phyloP scores from a whole-genome alignment of 92 coral and sea anemone species.

The Zoanthus gigantus region DNA sequence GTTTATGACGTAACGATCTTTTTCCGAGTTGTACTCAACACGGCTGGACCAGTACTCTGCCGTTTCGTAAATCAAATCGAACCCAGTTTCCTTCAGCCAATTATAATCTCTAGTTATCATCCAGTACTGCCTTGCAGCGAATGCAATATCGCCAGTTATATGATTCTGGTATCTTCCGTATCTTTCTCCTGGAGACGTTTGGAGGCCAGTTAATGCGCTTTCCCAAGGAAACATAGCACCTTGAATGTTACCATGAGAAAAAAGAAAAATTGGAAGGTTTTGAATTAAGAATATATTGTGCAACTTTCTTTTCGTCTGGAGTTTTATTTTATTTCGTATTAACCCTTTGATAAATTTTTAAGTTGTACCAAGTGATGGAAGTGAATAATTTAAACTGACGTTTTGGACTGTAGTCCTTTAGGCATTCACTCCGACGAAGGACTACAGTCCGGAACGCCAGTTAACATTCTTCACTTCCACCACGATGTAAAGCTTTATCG shows the following conservation, averaged over 20 bases:
- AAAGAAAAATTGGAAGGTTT: neutral
- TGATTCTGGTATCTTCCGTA: conserved; percentile 85
- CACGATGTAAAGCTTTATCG: no score
- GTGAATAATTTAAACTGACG: no score
- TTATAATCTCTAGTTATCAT: conserved; percentile 73
- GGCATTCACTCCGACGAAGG: no score
- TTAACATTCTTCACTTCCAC: no score
- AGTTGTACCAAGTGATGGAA: no score
- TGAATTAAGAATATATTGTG: neutral
- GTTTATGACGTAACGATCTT: conserved; percentile 75
- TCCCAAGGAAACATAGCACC: conserved; percentile 98
- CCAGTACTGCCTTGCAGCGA: conserved; percentile 85
- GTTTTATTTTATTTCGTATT: no score
- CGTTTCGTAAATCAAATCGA: conserved; percentile 79
- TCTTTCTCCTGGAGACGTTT: conserved; percentile 87
- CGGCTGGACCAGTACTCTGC: conserved; percentile 94
- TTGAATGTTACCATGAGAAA: neutral
- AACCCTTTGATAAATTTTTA: no score
- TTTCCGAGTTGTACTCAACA: conserved; percentile 65
- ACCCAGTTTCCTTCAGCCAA: conserved; percentile 81
- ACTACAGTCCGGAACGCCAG: no score
- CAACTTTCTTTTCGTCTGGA: neutral
- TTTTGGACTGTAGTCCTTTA: no score
- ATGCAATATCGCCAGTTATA: conserved; percentile 87
- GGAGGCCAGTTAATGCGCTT: conserved; percentile 84